Evolutionary conservation across 2,888 invertebrate genomes (phyloP).

Genomic region (Boloria selene): DNA sequence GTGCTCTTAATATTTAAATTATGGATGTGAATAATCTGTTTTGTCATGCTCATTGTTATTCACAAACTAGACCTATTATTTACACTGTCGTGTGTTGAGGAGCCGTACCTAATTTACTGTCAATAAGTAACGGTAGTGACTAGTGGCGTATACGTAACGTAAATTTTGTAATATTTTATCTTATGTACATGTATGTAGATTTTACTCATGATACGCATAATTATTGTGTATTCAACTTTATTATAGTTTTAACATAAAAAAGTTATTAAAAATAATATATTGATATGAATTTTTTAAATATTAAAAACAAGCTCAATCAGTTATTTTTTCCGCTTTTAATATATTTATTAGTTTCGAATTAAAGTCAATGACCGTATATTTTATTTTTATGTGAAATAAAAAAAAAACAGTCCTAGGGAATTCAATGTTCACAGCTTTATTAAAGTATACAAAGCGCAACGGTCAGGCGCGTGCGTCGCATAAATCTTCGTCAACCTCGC

Average conservation of each 20-base stretch:
- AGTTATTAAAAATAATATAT: too few relatives aligned
- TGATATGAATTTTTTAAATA: too few relatives aligned
- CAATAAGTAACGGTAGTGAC: slow-evolving; percentile 24
- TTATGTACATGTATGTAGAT: neutral
- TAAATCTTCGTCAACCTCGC: slow-evolving; percentile 40
- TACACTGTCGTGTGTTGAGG: slow-evolving; percentile 1
- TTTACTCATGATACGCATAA: too few relatives aligned
- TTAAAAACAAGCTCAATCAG: too few relatives aligned
- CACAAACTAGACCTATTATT: slow-evolving; percentile 9
- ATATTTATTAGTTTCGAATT: too few relatives aligned
- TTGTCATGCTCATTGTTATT: slow-evolving; percentile 20
- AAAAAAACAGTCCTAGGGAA: neutral
- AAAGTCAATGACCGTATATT: too few relatives aligned
- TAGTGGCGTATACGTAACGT: slow-evolving; percentile 6
- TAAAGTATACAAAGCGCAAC: slow-evolving; percentile 26
- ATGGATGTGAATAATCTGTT: slow-evolving; percentile 16
- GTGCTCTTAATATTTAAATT: slow-evolving; percentile 15
- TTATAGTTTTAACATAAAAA: too few relatives aligned
- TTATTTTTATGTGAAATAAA: too few relatives aligned
- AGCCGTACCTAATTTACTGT: slow-evolving; percentile 15
- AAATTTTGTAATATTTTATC: slow-evolving; percentile 8
- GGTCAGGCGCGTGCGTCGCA: slow-evolving; percentile 37
- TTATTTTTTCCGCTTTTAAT: too few relatives aligned
- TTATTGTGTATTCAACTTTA: too few relatives aligned
- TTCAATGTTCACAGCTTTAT: neutral